Evolutionary conservation across 1,140 invertebrate genomes (phyloP), one percentile per base, ranked within the genome.

Genomic region (Zaprionus gabonicus): DNA sequence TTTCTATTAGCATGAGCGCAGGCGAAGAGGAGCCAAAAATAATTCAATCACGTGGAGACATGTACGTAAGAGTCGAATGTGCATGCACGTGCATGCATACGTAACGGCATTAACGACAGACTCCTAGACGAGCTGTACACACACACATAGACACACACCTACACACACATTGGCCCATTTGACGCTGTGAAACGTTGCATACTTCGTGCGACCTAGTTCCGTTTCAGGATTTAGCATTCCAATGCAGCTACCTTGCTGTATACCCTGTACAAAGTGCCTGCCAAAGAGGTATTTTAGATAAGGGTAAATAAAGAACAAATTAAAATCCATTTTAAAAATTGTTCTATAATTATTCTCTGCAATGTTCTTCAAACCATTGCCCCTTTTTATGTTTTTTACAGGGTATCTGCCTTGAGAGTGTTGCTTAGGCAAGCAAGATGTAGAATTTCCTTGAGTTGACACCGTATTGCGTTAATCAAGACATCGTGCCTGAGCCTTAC

Each of bases 201-300:
- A 76, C 65, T 73, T 74, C 34, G 15, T 4, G 55, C 84, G 84
- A 81, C 84, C 81, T 46, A 88, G 60, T 83, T 83, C 4, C 38
- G 23, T 38, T 20, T 5, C 31, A 17, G 73, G 12, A 66, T 17
- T 25, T 73, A 60, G 17, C 9, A 41, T 23, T 12, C 13, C 5
- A 7, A 12, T 46, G 34, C 36, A 56, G 63, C 53, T 17, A 31
- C 31, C 34, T 51, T 69, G 74, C 63, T 78, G 70, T 59, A 82
- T 64, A 15, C 23, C 13, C 57, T 15, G 53, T 4, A 28, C 41
- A 15, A 25, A 28, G 46, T 51, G 17, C 41, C n/a, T 15, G 36
- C 4, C 13, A 38, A 9, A 1, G 7, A 6, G n/a, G 41, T 46
- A 17, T 9, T 17, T 46, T 17, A 7, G 41, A 7, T 44, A 0